Base-by-base conservation (phyloP, 2,797 vertebrate genomes). In the Alca torda region DNA sequence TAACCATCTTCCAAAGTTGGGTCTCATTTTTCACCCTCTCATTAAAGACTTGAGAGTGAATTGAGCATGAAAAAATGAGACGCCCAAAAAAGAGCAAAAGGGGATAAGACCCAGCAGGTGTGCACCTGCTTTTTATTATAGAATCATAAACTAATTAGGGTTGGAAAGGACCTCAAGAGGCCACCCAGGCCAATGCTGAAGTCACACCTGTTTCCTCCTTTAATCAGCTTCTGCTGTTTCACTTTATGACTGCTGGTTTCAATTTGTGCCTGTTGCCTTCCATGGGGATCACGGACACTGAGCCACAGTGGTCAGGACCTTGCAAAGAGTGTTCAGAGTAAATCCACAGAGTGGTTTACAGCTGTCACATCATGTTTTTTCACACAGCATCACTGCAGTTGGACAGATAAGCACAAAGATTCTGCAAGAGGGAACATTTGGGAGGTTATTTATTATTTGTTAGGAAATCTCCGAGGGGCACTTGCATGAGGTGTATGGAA, bases 1-100 rank as follows among this genome's bases (percentile, higher is more conserved):
- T n/a, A 74, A 85, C 19, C 0, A 0, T 21, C 54, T 23, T 64
- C 72, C 67, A 43, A 68, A 79, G 39, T 0, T 16, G 9, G 13
- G 4, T 67, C 8, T 67, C 25, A 33, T 73, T 72, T 76, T 68
- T 82, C 57, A 25, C 61, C 45, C 14, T 64, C 4, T 2, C 28
- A 9, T 31, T 82, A 73, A 86, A 54, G 54, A 28, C 30, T 59
- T 48, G 41, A 74, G 28, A 46, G 39, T 19, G 76, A 79, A 31
- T 20, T 57, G 24, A 81, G 41, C 35, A 37, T 37, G 35, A 35
- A 74, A 80, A 73, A 37, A 81, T 19, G 28, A 51, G 11, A 67
- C 41, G 8, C 35, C 11, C 8, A 12, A 30, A 65, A 92, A 86
- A 4, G 3, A 54, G 26, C 35, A 81, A 43, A 88, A 43, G 10